phyloP scores from a whole-genome alignment of 2,888 invertebrate species.

The Lypha dubia region DNA sequence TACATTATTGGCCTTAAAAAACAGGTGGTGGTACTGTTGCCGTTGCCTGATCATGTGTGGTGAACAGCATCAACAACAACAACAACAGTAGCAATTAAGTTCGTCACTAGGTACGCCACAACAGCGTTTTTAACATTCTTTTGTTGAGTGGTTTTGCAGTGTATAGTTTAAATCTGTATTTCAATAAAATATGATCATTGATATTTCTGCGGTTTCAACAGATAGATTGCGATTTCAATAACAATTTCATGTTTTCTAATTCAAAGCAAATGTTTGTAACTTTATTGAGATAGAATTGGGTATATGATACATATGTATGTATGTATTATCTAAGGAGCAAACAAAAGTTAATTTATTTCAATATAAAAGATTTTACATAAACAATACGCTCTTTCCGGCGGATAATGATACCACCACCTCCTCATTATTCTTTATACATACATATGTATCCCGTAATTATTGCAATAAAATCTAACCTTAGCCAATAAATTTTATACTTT shows the following conservation, averaged over 20 bases:
- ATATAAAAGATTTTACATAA: too few species aligned
- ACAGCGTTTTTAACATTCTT: slow-evolving; percentile 62
- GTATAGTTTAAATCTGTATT: slow-evolving; percentile 1
- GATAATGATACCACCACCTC: too few species aligned
- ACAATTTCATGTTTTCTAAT: background rate
- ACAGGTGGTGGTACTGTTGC: slow-evolving; percentile 45
- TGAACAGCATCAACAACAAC: slow-evolving; percentile 2
- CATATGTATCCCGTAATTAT: too few species aligned
- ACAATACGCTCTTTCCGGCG: too few species aligned
- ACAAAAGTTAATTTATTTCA: too few species aligned
- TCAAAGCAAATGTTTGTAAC: too few species aligned
- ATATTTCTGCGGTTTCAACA: slow-evolving; percentile 35
- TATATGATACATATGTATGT: too few species aligned
- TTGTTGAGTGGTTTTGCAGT: slow-evolving; percentile 24
- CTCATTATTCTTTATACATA: too few species aligned
- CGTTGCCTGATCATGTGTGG: slow-evolving; percentile 46
- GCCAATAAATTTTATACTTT: background rate
- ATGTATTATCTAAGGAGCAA: too few species aligned
- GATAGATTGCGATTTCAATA: slow-evolving; percentile 6
- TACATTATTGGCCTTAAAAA: slow-evolving; percentile 19
- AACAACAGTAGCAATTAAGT: background rate
- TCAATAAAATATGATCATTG: slow-evolving; percentile 38
- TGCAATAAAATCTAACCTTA: background rate
- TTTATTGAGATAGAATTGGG: too few species aligned
- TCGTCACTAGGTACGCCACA: background rate